Conservation (phyloP, 2,888 invertebrate genomes). For the Colostygia pectinataria region DNA sequence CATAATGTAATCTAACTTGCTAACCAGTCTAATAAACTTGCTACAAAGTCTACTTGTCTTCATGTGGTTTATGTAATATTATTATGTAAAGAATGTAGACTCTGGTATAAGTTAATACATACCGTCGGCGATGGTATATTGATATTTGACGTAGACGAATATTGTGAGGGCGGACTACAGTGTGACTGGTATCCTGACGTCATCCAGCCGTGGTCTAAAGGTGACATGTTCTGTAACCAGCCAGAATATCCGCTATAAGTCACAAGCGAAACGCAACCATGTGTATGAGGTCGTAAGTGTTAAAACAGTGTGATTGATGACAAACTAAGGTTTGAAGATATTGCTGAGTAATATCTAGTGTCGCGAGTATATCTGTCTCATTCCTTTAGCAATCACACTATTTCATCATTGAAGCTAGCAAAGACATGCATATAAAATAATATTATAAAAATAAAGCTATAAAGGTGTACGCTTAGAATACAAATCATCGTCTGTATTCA, state of each 20-base stretch:
- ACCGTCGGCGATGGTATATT: conserved; percentile 85
- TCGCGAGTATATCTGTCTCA: neutral
- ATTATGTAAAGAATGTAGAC: too few species aligned
- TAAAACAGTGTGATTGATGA: conserved; percentile 39
- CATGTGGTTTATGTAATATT: too few species aligned
- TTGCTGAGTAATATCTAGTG: neutral
- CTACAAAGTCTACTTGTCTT: too few species aligned
- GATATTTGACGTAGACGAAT: conserved; percentile 80
- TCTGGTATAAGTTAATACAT: conserved; percentile 48
- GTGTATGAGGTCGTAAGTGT: conserved; percentile 19
- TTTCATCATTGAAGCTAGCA: conserved; percentile 35
- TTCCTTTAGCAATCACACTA: conserved; percentile 39
- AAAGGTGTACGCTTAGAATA: neutral
- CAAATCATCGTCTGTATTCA: neutral
- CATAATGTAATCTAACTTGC: too few species aligned
- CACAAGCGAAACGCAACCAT: conserved; percentile 7
- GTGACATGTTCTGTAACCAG: conserved; percentile 73
- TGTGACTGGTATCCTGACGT: conserved; percentile 80
- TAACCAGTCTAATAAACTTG: too few species aligned
- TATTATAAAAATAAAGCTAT: conserved; percentile 22
- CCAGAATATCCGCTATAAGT: conserved; percentile 10
- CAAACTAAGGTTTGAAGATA: neutral
- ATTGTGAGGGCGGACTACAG: conserved; percentile 81
- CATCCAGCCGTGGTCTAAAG: conserved; percentile 86
- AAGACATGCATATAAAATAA: conserved; percentile 47